These are phyloP conservation scores for Drosophila jambulina DNA, from an alignment of 1,140 invertebrate species.

Conservation along the genomic window DNA sequence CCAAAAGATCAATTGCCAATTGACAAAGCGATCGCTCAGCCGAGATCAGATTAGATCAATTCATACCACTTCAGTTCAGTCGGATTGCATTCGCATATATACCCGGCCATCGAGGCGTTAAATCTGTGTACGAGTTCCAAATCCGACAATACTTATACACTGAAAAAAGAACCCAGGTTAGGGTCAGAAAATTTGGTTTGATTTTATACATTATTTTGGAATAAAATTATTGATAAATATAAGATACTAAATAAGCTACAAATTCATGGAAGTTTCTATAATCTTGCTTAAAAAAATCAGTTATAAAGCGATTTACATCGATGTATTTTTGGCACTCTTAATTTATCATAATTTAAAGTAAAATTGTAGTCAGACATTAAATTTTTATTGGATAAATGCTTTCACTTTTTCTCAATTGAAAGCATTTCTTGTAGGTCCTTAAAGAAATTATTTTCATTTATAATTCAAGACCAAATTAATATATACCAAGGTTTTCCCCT, in stretches of 20 bases:
- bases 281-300: neutral
- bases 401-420: neutral
- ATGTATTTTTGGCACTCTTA: too few relatives aligned
- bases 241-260: too few relatives aligned
- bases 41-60: conserved; percentile 45
- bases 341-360: too few relatives aligned
- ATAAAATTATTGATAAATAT: neutral
- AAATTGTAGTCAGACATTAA: too few relatives aligned
- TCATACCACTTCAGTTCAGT: conserved; percentile 33
- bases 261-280: neutral
- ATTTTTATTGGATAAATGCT: neutral
- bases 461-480: too few relatives aligned
- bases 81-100: conserved; percentile 19
- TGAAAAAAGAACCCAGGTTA: neutral
- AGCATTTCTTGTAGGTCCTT: neutral
- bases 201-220: neutral
- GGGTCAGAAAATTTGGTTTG: neutral
- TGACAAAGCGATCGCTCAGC: conserved; percentile 64
- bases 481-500: too few relatives aligned
- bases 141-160: conserved; percentile 40
- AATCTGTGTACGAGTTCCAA: conserved; percentile 65
- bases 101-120: conserved; percentile 63
- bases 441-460: too few relatives aligned
- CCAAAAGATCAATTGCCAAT: conserved; percentile 81
- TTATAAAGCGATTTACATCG: neutral